Percentiles rank a stretch among this genome's conserved stretches.
phyloP scores from a whole-genome alignment of 1,140 invertebrate species.

The Drosophila lowei region DNA sequence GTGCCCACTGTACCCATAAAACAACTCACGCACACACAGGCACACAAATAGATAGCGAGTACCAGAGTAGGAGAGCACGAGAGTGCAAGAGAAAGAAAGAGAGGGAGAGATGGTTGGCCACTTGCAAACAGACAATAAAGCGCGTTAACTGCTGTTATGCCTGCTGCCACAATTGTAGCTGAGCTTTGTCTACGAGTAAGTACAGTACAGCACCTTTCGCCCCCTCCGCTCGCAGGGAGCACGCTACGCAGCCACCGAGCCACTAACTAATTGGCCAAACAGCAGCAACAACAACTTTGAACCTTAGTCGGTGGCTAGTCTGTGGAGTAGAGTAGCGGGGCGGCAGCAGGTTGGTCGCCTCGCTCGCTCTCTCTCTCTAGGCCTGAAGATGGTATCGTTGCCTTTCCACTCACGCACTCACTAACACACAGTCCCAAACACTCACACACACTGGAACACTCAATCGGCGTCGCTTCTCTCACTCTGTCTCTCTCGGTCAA shows the following conservation, averaged over 20 bases:
- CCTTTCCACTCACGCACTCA: conserved; percentile 55
- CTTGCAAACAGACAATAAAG: conserved; percentile 76
- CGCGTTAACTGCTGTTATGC: conserved; percentile 74
- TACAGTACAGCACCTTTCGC: not conserved
- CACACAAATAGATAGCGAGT: not conserved
- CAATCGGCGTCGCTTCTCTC: conserved; percentile 14
- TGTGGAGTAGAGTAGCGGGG: conserved; percentile 4
- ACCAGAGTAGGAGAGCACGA: not conserved
- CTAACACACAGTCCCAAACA: conserved; percentile 18
- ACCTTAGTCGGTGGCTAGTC: conserved; percentile 3
- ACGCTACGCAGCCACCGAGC: conserved; percentile 31
- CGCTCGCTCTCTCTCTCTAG: conserved; percentile 1
- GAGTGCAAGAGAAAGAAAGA: not conserved
- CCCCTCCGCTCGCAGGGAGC: conserved; percentile 8
- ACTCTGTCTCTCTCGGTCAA: conserved; percentile 4
- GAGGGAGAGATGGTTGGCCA: conserved; percentile 16
- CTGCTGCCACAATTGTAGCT: conserved; percentile 60
- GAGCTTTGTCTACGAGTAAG: conserved; percentile 20
- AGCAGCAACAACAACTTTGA: conserved; percentile 36
- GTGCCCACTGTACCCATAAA: conserved; percentile 19
- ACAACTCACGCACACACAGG: conserved; percentile 41
- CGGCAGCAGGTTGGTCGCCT: conserved; percentile 5
- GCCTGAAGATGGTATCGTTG: conserved; percentile 54
- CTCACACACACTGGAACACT: conserved; percentile 2
- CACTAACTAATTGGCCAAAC: conserved; percentile 55